Base-by-base conservation (phyloP, 2,797 vertebrate genomes). In the Sebastes glaucus region DNA sequence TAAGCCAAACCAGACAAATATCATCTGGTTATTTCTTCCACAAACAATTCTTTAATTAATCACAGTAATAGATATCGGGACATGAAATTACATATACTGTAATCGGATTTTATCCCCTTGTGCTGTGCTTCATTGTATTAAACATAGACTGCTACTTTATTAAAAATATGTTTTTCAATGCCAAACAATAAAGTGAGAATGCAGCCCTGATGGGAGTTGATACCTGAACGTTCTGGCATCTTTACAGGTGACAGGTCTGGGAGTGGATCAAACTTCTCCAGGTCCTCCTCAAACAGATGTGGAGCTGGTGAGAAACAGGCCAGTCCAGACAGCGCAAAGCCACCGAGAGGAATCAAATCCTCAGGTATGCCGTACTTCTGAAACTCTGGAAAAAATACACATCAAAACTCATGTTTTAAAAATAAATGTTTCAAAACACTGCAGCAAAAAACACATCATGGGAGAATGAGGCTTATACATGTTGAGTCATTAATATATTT, bases 341-440 rank as follows among this genome's bases (percentile, higher is more conserved):
- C 16, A 38, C 94, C 61, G 30, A 95, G 63, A 13, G 42, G 81
- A 77, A 95, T 74, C 61, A 94, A 28, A 65, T 93, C 93, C 62
- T 94, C 94, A 23, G 93, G 93, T 38, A 92, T 3, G 0, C 74
- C 61, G 73, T 89, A 92, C 70, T 77, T 92, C 74, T 92, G 74
- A 89, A 93, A 95, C 33, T 93, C 94, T 95, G 72, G 2, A 18
- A 49, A 70, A 70, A 78, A 28, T 4, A 27, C 0, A 33, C 0
- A 67, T 4, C 5, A 64, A 46, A 23, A 32, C 1, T 11, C 2
- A 13, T 7, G 11, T 61, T 16, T 77, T 18, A 23, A 64, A 61
- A 61, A 25, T 10, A 13, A 4, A 63, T 0, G 2, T 55, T 35
- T 28, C 11, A 65, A 63, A 35, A 22, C 10, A 23, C 1, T 25